Evolutionary conservation across 1,140 invertebrate species (phyloP).

Genomic region (Macrosteles quadrilineatus): DNA sequence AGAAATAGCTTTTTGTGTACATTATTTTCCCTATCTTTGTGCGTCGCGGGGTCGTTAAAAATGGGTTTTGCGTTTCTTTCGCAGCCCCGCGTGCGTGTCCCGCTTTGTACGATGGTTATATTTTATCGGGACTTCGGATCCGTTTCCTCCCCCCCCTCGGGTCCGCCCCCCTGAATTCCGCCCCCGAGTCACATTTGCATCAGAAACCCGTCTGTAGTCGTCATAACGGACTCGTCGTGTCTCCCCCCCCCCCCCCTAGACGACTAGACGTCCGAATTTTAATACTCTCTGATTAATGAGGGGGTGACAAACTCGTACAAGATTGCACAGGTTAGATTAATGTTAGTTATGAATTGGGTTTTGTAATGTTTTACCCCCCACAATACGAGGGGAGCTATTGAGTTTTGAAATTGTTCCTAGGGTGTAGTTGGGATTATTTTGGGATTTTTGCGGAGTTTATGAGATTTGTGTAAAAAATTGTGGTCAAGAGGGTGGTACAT

Average conservation of each 20-base stretch:
- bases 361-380: too few relatives aligned
- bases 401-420: too few relatives aligned
- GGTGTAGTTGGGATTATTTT: too few relatives aligned
- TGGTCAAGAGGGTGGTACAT: too few relatives aligned
- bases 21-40: slow-evolving; percentile 32
- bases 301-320: not conserved
- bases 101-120: slow-evolving; percentile 36
- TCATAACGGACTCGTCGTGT: slow-evolving; percentile 1
- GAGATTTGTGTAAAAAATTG: too few relatives aligned
- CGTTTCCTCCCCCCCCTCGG: not conserved
- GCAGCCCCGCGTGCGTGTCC: not conserved
- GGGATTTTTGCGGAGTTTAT: too few relatives aligned
- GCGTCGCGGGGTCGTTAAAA: slow-evolving; percentile 30
- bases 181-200: slow-evolving; percentile 34
- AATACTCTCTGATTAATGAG: slow-evolving; percentile 19
- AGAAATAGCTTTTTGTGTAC: slow-evolving; percentile 29
- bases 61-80: slow-evolving; percentile 32
- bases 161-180: not conserved
- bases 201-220: slow-evolving; percentile 30
- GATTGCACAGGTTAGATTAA: slow-evolving; percentile 6
- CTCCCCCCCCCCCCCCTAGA: not conserved
- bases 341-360: not conserved
- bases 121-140: slow-evolving; percentile 36
- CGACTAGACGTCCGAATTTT: slow-evolving; percentile 1
- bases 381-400: too few relatives aligned